Base-by-base conservation (phyloP, 2,113 vertebrate species). In the Girardinichthys multiradiatus region DNA sequence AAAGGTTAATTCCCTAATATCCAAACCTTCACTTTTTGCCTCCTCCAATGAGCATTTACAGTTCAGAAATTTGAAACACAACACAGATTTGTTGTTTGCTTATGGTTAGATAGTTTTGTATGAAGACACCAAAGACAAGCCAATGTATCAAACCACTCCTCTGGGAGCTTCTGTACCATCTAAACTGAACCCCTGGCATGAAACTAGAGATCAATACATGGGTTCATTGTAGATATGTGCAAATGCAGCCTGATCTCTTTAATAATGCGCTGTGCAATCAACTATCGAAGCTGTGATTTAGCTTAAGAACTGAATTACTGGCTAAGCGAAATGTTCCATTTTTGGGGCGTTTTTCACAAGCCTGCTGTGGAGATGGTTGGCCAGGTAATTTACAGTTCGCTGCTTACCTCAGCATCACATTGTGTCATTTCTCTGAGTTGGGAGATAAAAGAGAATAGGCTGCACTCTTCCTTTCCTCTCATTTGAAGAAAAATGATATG, bases 351-450 rank as follows among this genome's bases (percentile, higher is more conserved):
- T 6, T 57, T 12, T 72, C 28, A 8, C 15, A 58, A 21, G 19
- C 21, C 9, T 54, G 24, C 66, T 14, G 59, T 65, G 30, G 71
- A 74, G 68, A 76, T 77, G n/a, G 63, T 58, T 30, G 66, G 77
- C 30, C 63, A 35, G 73, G 71, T 86, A 35, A 84, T 85, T 80
- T 79, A 57, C 60, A 76, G 70, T 66, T 75, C 42, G 37, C 69
- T 45, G 60, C 60, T 61, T 29, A 67, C 45, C 61, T 73, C 79
- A 69, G 57, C 76, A 70, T 78, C 77, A 64, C 64, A 48, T 61
- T 26, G 74, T 58, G 58, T n/a, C 5, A n/a, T 75, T 80, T 80
- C 61, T 74, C 12, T 45, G 59, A 72, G 71, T 70, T 64, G 21
- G 28, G 48, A 39, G 42, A 62, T 51, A 15, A 54, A 29, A 57